phyloP scores from a whole-genome alignment of 2,888 invertebrate genomes.

The Phoenoteleia sp. region DNA sequence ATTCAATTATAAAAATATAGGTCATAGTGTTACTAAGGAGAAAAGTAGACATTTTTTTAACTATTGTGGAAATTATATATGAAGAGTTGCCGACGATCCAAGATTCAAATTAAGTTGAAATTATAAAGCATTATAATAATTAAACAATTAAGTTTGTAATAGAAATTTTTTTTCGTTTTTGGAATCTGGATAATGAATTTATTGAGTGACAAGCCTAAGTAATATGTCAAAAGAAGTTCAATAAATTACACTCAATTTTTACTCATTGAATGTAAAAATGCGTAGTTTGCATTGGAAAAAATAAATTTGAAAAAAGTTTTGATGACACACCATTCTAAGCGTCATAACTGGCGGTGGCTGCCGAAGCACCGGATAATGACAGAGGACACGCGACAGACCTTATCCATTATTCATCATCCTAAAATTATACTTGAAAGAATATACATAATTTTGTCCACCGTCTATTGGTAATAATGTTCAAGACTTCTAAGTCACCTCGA shows the following conservation, averaged over 20 bases:
- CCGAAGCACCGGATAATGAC: constrained; percentile 81
- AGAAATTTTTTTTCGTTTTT: too few relatives aligned
- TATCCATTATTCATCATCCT: constrained; percentile 85
- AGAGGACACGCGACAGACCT: constrained; percentile 85
- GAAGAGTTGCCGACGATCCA: too few relatives aligned
- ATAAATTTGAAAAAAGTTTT: constrained; percentile 58
- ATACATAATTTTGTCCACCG: constrained; percentile 77
- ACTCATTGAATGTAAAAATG: constrained; percentile 24
- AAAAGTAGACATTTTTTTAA: too few relatives aligned
- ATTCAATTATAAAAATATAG: too few relatives aligned
- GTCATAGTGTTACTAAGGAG: too few relatives aligned
- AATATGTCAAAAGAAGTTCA: constrained; percentile 7
- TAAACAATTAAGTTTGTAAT: too few relatives aligned
- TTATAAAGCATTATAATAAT: too few relatives aligned
- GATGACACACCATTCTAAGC: constrained; percentile 60
- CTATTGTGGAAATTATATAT: too few relatives aligned
- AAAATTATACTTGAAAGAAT: constrained; percentile 81
- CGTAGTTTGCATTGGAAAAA: constrained; percentile 29
- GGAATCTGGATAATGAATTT: not conserved
- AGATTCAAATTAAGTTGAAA: too few relatives aligned
- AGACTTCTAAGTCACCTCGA: constrained; percentile 4
- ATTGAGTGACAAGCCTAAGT: not conserved
- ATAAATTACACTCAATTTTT: not conserved
- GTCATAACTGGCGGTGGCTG: constrained; percentile 65
- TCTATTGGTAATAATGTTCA: constrained; percentile 35